These are phyloP conservation scores for Diadegma fenestrale DNA, from an alignment of 2,888 invertebrate genomes.

Conservation along the genomic window DNA sequence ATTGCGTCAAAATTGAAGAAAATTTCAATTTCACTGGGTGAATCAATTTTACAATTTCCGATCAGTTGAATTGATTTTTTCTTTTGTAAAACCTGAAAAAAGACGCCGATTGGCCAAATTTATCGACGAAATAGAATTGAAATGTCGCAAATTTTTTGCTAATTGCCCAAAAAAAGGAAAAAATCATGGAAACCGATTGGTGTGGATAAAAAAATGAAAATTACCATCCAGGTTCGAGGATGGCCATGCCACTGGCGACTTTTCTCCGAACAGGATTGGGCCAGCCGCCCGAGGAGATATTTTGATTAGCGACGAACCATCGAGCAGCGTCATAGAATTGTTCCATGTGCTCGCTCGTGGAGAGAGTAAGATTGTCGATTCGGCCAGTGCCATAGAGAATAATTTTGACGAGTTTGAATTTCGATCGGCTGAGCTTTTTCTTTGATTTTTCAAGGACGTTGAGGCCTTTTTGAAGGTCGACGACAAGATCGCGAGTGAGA, in stretches of 20 bases:
- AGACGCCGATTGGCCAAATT: too few species aligned
- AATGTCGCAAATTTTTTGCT: not conserved
- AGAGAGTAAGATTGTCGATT: constrained; percentile 91
- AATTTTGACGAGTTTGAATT: constrained; percentile 89
- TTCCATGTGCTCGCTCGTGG: constrained; percentile 94
- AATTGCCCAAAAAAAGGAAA: not conserved
- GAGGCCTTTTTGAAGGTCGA: constrained; percentile 96
- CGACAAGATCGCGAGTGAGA: constrained; percentile 94
- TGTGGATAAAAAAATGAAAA: constrained; percentile 34
- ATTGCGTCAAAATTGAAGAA: too few species aligned
- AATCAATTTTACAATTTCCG: too few species aligned
- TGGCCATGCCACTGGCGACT: constrained; percentile 90
- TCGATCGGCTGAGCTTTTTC: constrained; percentile 90
- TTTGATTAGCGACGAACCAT: constrained; percentile 96
- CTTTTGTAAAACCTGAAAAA: too few species aligned
- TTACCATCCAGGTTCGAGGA: constrained; percentile 94
- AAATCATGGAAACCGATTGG: not conserved
- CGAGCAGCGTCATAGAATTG: constrained; percentile 97
- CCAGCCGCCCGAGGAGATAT: constrained; percentile 95
- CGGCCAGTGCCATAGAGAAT: constrained; percentile 90
- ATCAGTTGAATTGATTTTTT: too few species aligned
- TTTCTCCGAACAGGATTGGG: constrained; percentile 94
- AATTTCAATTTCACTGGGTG: too few species aligned
- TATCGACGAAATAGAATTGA: not conserved
- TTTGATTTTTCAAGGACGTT: constrained; percentile 89